Conservation (phyloP, 2,888 invertebrate genomes). For the Hypomecis punctinalis region DNA sequence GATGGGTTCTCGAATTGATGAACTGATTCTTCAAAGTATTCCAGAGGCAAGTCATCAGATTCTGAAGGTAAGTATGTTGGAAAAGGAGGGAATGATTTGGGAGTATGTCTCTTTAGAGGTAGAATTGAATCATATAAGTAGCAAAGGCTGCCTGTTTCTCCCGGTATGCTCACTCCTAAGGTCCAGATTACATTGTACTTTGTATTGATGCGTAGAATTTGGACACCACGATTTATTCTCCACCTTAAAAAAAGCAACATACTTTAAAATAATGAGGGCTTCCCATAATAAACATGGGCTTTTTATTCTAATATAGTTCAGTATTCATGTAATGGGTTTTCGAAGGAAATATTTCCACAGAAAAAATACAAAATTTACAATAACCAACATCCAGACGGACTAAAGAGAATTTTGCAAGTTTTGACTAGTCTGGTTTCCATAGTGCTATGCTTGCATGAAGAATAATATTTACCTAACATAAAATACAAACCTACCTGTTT, state of each 20-base stretch:
- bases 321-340: too few species aligned
- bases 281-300: too few species aligned
- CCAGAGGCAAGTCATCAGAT: slow-evolving; percentile 84
- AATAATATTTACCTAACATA: too few species aligned
- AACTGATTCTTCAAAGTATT: slow-evolving; percentile 90
- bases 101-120: slow-evolving; percentile 83
- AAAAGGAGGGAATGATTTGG: slow-evolving; percentile 85
- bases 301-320: too few species aligned
- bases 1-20: slow-evolving; percentile 90
- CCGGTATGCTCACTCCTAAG: slow-evolving; percentile 92
- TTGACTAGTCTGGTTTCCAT: too few species aligned
- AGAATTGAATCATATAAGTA: slow-evolving; percentile 93
- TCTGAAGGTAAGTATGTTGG: slow-evolving; percentile 90
- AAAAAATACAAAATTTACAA: too few species aligned
- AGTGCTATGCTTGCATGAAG: too few species aligned
- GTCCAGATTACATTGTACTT: slow-evolving; percentile 97
- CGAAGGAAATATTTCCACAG: too few species aligned
- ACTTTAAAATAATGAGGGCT: too few species aligned
- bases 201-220: slow-evolving; percentile 97
- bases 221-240: slow-evolving; percentile 86
- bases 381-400: too few species aligned
- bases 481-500: slow-evolving; percentile 82
- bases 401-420: too few species aligned
- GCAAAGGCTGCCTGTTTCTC: slow-evolving; percentile 91
- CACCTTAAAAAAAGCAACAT: slow-evolving; percentile 66